Evolutionary conservation across 1,140 invertebrate genomes (phyloP), one percentile per base, ranked within the genome.

Genomic region (Drosophila ogumai): DNA sequence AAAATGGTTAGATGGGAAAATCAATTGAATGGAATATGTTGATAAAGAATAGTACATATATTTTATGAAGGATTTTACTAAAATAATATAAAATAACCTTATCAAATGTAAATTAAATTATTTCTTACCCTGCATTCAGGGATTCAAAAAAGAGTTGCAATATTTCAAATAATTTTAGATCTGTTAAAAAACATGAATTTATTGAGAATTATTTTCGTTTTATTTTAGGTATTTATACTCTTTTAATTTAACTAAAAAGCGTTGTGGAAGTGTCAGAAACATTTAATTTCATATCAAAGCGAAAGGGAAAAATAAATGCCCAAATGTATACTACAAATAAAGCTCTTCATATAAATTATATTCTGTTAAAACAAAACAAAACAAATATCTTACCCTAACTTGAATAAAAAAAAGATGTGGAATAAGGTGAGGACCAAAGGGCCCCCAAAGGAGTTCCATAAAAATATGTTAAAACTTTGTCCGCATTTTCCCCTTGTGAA

Each of bases 1-100:
- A 55, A 72, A 72, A 72, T 58, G 43, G 52, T 50, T 49, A 58
- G 68, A 59, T 28, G 52, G 44, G 66, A 72, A 72, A 72, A 72
- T 72, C 68, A 72, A 72, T 72, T 58, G 36, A 57, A 58, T 36
- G 15, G 22, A 40, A 15, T 54, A 38, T 61, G 13, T 54, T 17
- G 31, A 47, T 34, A 32, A 43, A 31, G 34, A 38, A 38, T 44
- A 13, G 13, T 19, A 10, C 1, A 13, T 32, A 10, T 1, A 13
- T 32, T 34, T 5, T 15, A 43, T 38, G 2, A 19, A 25, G 3
- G 6, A 63, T 31, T 15, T 46, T 13, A 32, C 1, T n/a, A 12
- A 25, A 22, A 34, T 22, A 4, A 10, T 3, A 36, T 9, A 36
- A 22, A 19, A 22, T 4, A 10, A 15, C 17, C 6, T 13, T 31